Base-by-base conservation (phyloP, 2,113 vertebrate genomes). In the Balaenoptera acutorostrata region DNA sequence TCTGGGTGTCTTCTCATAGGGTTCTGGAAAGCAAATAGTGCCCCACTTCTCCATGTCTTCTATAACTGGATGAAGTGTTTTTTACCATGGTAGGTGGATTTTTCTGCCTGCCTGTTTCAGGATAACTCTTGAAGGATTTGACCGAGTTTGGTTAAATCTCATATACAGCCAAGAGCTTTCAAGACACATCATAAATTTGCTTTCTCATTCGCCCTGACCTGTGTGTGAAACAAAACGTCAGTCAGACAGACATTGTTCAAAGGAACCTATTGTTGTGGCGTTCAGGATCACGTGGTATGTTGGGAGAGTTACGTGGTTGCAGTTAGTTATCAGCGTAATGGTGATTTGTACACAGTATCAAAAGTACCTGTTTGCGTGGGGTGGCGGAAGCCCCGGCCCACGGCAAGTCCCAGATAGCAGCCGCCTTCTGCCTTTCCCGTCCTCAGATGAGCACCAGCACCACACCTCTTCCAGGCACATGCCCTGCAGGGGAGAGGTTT, bases 401-500 rank as follows among this genome's bases (percentile, higher is more conserved):
- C 1, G 21, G 84, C 39, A 41, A 57, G 86, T 89, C 81, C 81
- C 52, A 83, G 66, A 36, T 1, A 74, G 90, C 64, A 23, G 33
- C 31, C 8, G 63, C 27, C 39, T 39, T 63, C n/a, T 36, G 71
- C 74, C 77, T 87, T 90, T 71, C 68, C 90, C 74, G 12, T 41
- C 36, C 78, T 78, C 44, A 59, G 29, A 83, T 1, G 69, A 39
- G 57, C 15, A 6, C 8, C 18, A 8, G 5, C 20, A 80, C 66
- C 41, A n/a, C 95, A 36, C 7, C 83, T 57, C 95, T 90, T 92
- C 83, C 89, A 69, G 49, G 95, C 96, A 92, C 46, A 96, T 69
- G 14, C 97, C 97, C 94, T 92, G 90, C 39, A 59, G 93, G 93
- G 80, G n/a, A 59, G 96, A 95, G 92, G 92, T 89, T 94, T 90